phyloP scores from a whole-genome alignment of 2,797 vertebrate species.

The Microctenopoma lineatum region DNA sequence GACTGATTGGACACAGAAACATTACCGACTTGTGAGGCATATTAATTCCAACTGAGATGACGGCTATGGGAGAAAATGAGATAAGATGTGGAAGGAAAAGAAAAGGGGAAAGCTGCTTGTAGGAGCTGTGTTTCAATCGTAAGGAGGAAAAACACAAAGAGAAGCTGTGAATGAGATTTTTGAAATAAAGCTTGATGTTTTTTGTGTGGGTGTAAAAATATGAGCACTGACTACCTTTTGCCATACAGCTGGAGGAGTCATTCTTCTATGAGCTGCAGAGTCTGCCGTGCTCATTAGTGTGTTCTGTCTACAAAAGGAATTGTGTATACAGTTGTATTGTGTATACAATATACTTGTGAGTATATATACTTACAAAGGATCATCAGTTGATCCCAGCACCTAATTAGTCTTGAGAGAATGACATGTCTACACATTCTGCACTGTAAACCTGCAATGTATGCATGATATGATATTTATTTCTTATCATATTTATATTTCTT shows the following conservation, averaged over 20 bases:
- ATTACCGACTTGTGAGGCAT: slow-evolving; percentile 26
- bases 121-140: not conserved
- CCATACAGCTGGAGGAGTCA: slow-evolving; percentile 3
- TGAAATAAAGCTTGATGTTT: not conserved
- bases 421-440: slow-evolving; percentile 7
- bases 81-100: not conserved
- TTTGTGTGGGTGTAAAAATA: not conserved
- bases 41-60: not conserved
- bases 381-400: slow-evolving; percentile 34
- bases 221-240: slow-evolving; percentile 3
- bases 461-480: slow-evolving; percentile 7
- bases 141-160: too few species aligned
- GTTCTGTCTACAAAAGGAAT: not conserved
- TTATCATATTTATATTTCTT: not conserved
- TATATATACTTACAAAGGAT: slow-evolving; percentile 33
- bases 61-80: slow-evolving; percentile 10
- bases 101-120: not conserved
- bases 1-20: slow-evolving; percentile 20
- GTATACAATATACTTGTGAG: too few species aligned
- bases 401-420: slow-evolving; percentile 45
- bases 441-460: slow-evolving; percentile 14
- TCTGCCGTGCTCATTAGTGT: slow-evolving; percentile 45
- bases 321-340: too few species aligned
- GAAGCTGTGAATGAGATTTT: too few species aligned
- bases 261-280: slow-evolving; percentile 31